phyloP scores from a whole-genome alignment of 1,140 invertebrate species.

The Teleopsis dalmanni region DNA sequence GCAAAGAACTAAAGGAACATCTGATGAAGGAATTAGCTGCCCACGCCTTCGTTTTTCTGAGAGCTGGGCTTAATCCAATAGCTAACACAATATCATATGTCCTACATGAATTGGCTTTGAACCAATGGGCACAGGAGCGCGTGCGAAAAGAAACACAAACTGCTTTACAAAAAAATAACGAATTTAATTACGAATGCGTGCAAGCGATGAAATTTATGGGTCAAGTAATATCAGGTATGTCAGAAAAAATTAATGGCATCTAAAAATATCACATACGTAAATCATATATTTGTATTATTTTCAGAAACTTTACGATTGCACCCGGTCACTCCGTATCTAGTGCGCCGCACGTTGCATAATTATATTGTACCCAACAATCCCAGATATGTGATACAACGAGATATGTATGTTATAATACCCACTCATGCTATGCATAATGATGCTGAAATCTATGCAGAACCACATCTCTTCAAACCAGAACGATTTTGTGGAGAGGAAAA shows the following conservation, averaged over 20 bases:
- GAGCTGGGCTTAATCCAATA: slow-evolving; percentile 58
- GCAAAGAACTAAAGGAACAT: slow-evolving; percentile 24
- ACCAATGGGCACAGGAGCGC: slow-evolving; percentile 47
- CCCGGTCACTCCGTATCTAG: slow-evolving; percentile 46
- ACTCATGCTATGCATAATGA: slow-evolving; percentile 43
- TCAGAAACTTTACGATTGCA: slow-evolving; percentile 52
- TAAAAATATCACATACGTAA: background rate
- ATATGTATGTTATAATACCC: slow-evolving; percentile 39
- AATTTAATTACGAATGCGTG: slow-evolving; percentile 46
- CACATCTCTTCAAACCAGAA: slow-evolving; percentile 59
- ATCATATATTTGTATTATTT: slow-evolving; percentile 19
- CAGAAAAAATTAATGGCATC: too few species aligned
- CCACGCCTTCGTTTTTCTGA: slow-evolving; percentile 56
- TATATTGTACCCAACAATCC: slow-evolving; percentile 44
- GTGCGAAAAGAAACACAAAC: slow-evolving; percentile 46
- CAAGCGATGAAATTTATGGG: slow-evolving; percentile 52
- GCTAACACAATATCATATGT: slow-evolving; percentile 45
- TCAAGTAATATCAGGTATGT: slow-evolving; percentile 46
- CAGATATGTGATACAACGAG: slow-evolving; percentile 39
- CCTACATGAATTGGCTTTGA: slow-evolving; percentile 48
- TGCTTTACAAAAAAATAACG: slow-evolving; percentile 28
- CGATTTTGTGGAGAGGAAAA: slow-evolving; percentile 53
- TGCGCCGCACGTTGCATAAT: slow-evolving; percentile 39
- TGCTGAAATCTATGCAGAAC: slow-evolving; percentile 52
- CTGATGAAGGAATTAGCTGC: slow-evolving; percentile 42